Evolutionary conservation across 2,888 invertebrate species (phyloP).

Genomic region (Heteromyza rotundicornis): DNA sequence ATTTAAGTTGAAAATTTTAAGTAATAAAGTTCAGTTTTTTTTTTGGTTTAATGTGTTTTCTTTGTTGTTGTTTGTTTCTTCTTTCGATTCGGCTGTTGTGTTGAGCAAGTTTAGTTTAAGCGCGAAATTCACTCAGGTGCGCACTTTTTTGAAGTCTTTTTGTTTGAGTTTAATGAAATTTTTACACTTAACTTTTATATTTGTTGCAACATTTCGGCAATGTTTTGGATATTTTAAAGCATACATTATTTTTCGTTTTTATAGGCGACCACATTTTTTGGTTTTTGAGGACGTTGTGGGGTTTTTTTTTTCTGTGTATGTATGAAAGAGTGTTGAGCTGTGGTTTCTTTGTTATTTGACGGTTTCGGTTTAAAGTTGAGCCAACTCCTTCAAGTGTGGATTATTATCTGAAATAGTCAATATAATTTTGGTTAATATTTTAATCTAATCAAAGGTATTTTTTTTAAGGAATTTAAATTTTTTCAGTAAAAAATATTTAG

Average conservation of each 20-base stretch:
- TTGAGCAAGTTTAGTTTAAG: neutral
- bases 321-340: no score
- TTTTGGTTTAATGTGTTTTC: constrained; percentile 6
- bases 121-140: neutral
- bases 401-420: no score
- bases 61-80: constrained; percentile 16
- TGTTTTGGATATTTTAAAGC: constrained; percentile 37
- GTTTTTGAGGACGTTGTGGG: no score
- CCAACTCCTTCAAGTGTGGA: no score
- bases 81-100: neutral
- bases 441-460: no score
- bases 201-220: constrained; percentile 42
- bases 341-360: neutral
- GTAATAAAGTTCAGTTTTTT: constrained; percentile 12
- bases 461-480: no score
- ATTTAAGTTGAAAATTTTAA: constrained; percentile 10
- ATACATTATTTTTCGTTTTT: constrained; percentile 28
- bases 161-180: neutral
- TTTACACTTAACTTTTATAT: constrained; percentile 41
- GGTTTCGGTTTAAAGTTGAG: neutral
- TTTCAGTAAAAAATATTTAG: no score
- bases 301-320: no score
- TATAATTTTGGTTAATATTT: no score
- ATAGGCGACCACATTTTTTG: constrained; percentile 12
- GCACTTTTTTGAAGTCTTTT: constrained; percentile 14